Evolutionary conservation across 2,888 invertebrate species (phyloP).

Genomic region (Morpho helenor): DNA sequence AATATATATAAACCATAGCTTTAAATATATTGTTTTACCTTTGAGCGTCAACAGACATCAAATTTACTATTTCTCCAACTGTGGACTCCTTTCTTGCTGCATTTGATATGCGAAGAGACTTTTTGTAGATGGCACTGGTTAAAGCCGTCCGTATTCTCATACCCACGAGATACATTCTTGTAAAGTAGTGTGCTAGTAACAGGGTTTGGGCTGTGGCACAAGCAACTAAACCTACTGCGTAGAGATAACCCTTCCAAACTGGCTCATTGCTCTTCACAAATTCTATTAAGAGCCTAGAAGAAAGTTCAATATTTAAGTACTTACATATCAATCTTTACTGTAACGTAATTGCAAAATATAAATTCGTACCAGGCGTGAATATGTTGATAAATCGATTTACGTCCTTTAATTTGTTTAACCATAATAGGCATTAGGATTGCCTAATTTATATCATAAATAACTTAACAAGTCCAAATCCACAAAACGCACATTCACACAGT

Average conservation of each 20-base stretch:
- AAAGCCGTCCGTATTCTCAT: conserved; percentile 93
- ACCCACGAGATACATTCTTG: conserved; percentile 93
- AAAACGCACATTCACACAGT: no score
- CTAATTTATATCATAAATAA: no score
- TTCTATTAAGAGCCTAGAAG: conserved; percentile 83
- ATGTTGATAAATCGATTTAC: no score
- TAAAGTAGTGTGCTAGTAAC: conserved; percentile 93
- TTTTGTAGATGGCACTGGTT: conserved; percentile 93
- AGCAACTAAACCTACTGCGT: conserved; percentile 85
- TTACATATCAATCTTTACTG: no score
- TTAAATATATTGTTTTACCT: conserved; percentile 51
- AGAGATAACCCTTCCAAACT: conserved; percentile 93
- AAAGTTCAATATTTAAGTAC: background rate
- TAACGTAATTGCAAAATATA: no score
- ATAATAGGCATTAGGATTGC: no score
- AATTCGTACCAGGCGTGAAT: no score
- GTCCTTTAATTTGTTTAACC: no score
- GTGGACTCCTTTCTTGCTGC: conserved; percentile 89
- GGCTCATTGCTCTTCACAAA: conserved; percentile 82
- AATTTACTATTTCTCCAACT: conserved; percentile 94
- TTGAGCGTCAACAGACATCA: conserved; percentile 96
- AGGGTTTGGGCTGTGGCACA: conserved; percentile 90
- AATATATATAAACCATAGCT: background rate
- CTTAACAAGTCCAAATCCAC: no score
- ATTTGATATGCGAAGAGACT: conserved; percentile 90